These are phyloP conservation scores for Amphiprion ocellaris DNA, from an alignment of 2,113 vertebrate species.

Conservation along the genomic window DNA sequence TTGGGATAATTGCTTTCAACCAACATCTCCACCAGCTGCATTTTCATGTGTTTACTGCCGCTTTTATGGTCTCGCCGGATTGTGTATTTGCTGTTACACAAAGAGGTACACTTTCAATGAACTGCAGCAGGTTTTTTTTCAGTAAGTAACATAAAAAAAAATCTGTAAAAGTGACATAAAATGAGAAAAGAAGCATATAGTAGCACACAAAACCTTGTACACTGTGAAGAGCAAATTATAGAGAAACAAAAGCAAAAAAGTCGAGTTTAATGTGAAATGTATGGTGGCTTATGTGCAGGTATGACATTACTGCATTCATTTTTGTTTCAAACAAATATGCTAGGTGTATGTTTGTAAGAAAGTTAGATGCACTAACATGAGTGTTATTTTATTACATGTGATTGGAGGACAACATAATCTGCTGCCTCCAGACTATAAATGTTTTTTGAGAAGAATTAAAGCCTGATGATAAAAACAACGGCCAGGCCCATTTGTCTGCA, in stretches of 20 bases:
- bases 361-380: slow-evolving; percentile 47
- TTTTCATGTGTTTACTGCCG: too few species aligned
- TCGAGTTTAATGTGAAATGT: not conserved
- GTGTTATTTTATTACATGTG: slow-evolving; percentile 28
- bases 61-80: too few species aligned
- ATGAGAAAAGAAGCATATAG: not conserved
- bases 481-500: slow-evolving; percentile 41
- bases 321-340: not conserved
- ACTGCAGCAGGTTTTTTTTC: too few species aligned
- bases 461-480: slow-evolving; percentile 30
- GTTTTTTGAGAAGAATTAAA: slow-evolving; percentile 44
- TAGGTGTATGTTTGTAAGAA: not conserved
- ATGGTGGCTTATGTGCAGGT: not conserved
- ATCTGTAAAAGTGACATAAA: not conserved
- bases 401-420: slow-evolving; percentile 33
- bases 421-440: slow-evolving; percentile 43
- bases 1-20: too few species aligned
- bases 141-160: not conserved
- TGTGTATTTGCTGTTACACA: too few species aligned
- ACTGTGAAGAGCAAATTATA: not conserved
- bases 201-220: not conserved
- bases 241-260: not conserved
- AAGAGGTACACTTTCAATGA: too few species aligned
- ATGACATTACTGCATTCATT: not conserved
- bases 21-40: too few species aligned